Evolutionary conservation across 2,888 invertebrate genomes (phyloP), one percentile per base, ranked within the genome.

Genomic region (Mimachlamys varia): DNA sequence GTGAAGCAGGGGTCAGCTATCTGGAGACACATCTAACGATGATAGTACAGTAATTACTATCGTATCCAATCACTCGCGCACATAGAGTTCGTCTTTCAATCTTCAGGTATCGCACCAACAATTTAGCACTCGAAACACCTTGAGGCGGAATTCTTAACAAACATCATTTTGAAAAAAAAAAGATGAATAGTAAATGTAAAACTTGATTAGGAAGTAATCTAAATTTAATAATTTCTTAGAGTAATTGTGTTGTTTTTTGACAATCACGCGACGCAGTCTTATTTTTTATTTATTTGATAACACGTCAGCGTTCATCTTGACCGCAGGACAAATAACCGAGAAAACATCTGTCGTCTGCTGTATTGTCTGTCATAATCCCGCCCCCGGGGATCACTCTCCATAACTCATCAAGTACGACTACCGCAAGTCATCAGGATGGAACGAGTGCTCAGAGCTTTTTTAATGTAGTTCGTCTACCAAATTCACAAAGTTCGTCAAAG

Each of bases 291-390:
- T 76, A 76, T 76, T 76, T 76, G 76, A 76, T 76, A 76, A 76
- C 27, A 76, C 33, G 12, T 27, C 76, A 76, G 27, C 76, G 1
- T 27, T 33, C 10, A 76, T 27, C 33, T 33, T 76, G 76, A 76
- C 76, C 76, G 7, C 22, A 76, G 76, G 76, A 27, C 10, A 76
- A 27, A 12, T 76, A 13, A 76, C 33, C 76, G 33, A 15, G 76
- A 76, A 76, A 76, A 76, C 76, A 76, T 76, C 76, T 76, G 76
- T 76, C 76, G 76, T 76, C 76, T 33, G 76, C 7, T 22, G 76
- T 33, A 27, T 12, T 76, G 76, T 76, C 33, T 76, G 76, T 76
- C 76, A 76, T 76, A 76, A 76, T 33, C 10, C 12, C 33, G 27
- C 27, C 27, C 76, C 76, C 33, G 76, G 27, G 76, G 33, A 33